phyloP scores from a whole-genome alignment of 2,113 vertebrate genomes.

The Corvus moneduloides region DNA sequence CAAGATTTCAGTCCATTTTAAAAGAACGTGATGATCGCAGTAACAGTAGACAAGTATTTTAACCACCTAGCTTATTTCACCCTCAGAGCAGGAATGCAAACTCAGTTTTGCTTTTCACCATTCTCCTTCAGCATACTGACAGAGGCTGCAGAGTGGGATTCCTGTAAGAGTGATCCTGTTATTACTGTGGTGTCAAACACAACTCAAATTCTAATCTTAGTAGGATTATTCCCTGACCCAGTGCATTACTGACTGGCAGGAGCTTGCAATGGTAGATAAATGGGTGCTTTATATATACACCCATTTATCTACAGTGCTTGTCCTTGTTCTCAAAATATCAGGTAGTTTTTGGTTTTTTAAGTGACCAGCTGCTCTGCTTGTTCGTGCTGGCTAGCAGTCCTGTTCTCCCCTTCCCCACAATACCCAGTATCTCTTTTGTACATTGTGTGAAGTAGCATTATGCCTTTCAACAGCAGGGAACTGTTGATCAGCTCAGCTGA shows the following conservation, averaged over 20 bases:
- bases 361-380: background rate
- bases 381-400: background rate
- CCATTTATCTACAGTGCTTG: background rate
- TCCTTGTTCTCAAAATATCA: background rate
- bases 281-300: background rate
- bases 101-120: background rate
- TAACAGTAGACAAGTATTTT: background rate
- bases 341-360: background rate
- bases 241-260: background rate
- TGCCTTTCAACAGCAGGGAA: background rate
- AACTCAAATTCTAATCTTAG: background rate
- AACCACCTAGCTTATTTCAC: background rate
- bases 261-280: background rate
- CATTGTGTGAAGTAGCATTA: accelerated
- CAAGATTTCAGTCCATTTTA: background rate
- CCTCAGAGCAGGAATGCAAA: background rate
- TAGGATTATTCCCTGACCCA: background rate
- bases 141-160: background rate
- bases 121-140: background rate
- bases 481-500: background rate
- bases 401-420: background rate
- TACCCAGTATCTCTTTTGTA: too few relatives aligned
- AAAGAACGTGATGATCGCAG: background rate
- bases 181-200: background rate
- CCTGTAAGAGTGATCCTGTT: background rate